These are phyloP conservation scores for Dorcus parallelipipedus DNA, from an alignment of 2,888 invertebrate genomes.

Conservation along the genomic window DNA sequence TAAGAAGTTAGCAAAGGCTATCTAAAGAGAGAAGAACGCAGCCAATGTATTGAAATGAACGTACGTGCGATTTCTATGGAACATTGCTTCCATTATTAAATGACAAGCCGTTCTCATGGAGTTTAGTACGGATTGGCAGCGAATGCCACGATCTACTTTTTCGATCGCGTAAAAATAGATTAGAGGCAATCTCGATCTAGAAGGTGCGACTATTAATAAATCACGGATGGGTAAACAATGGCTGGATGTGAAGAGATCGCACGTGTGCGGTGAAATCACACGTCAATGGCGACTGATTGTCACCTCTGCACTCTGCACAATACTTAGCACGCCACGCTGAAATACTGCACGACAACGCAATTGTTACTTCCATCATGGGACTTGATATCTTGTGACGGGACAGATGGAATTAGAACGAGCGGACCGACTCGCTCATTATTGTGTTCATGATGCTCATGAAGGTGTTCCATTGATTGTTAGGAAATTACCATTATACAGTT, in stretches of 20 bases:
- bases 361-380: constrained; percentile 18
- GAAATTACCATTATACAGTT: too few relatives aligned
- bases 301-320: constrained; percentile 21
- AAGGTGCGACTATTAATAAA: constrained; percentile 23
- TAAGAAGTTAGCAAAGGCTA: background rate
- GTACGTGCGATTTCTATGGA: too few relatives aligned
- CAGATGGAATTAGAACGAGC: constrained; percentile 9
- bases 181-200: background rate
- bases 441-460: background rate
- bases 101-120: too few relatives aligned
- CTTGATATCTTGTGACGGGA: constrained; percentile 19
- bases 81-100: too few relatives aligned
- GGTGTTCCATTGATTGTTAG: background rate
- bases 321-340: constrained; percentile 15
- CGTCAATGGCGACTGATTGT: constrained; percentile 23
- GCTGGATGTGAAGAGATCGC: constrained; percentile 17
- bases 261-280: constrained; percentile 23
- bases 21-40: constrained; percentile 5
- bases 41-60: too few relatives aligned
- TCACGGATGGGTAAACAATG: constrained; percentile 26
- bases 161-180: too few relatives aligned
- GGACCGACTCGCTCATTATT: background rate
- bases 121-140: too few relatives aligned
- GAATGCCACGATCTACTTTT: too few relatives aligned
- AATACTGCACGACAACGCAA: constrained; percentile 23